phyloP scores from a whole-genome alignment of 2,888 invertebrate species.

The Hypsopygia costalis region DNA sequence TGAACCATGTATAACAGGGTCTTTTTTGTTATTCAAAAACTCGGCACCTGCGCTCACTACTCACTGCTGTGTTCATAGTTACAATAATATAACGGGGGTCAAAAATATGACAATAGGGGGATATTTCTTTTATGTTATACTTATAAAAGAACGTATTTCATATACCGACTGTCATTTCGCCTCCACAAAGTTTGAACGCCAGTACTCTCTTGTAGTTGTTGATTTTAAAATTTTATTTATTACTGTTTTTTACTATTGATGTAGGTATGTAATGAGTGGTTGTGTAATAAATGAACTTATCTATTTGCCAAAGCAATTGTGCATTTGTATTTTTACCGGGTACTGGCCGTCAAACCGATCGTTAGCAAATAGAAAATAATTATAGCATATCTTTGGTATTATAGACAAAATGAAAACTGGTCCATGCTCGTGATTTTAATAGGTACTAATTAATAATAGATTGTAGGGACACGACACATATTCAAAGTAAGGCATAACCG shows the following conservation, averaged over 20 bases:
- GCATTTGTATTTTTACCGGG: constrained; percentile 59
- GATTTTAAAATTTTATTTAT: constrained; percentile 48
- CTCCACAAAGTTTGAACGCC: constrained; percentile 41
- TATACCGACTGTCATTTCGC: constrained; percentile 33
- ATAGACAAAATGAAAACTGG: constrained; percentile 52
- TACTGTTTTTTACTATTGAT: constrained; percentile 32
- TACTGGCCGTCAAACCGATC: constrained; percentile 55
- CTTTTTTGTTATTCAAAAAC: constrained; percentile 61
- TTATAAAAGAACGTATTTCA: constrained; percentile 60
- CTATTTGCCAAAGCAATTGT: constrained; percentile 67
- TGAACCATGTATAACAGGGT: constrained; percentile 56
- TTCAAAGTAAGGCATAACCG: constrained; percentile 15
- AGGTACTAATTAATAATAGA: constrained; percentile 9
- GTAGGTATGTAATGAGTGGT: constrained; percentile 37
- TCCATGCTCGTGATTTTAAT: constrained; percentile 53
- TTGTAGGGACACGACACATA: constrained; percentile 1
- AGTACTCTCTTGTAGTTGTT: constrained; percentile 46
- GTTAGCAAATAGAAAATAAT: constrained; percentile 42
- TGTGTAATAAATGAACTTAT: constrained; percentile 39
- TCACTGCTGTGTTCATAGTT: constrained; percentile 40
- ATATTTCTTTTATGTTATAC: constrained; percentile 57
- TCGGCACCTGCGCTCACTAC: constrained; percentile 47
- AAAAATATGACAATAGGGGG: constrained; percentile 32
- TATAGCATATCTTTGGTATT: constrained; percentile 59
- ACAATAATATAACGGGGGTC: constrained; percentile 35